Evolutionary conservation across 2,797 vertebrate species (phyloP), one percentile per base, ranked within the genome.

Genomic region (Sebastes miniatus): DNA sequence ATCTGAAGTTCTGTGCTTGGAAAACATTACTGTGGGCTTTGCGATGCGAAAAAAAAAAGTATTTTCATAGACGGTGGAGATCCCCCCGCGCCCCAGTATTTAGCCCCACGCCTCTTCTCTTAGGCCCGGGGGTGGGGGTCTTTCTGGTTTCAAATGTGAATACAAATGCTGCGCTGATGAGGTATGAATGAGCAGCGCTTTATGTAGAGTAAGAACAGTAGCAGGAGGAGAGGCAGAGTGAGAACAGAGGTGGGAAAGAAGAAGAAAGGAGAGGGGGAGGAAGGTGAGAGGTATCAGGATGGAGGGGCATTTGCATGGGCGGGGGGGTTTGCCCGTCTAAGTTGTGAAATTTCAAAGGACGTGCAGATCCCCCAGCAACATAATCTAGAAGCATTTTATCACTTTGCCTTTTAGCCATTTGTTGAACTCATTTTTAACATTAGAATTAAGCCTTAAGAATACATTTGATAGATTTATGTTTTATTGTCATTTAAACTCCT

Each of bases 1-100:
- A 75, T 77, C 59, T 84, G 50, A 89, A 91, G 39, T 80, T 83
- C 54, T 84, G 69, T 43, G 70, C 47, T 88, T 90, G 91, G 91
- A 92, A 93, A 93, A 92, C 70, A 87, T 92, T 76, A 90, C 22
- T 79, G 79, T n/a, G 76, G 47, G 78, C 81, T 89, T 81, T 81
- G 32, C 63, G 68, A 56, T 27, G 22, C 78, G 16, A 18, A 47
- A 47, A 50, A 85, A 87, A 79, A 72, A 58, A 31, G 31, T 52
- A 34, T 71, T 86, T 86, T 91, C 72, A 87, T 67, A 69, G 29
- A 73, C 29, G 22, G 36, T 73, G 91, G 91, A 93, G 92, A 94
- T 93, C 85, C 92, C 93, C 84, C 69, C 61, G 34, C 86, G 62
- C 74, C 77, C n/a, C 62, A 80, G 66, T 77, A 54, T 31, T 29